Evolutionary conservation across 1,140 invertebrate species (phyloP).

Genomic region (Heterodera carotae): DNA sequence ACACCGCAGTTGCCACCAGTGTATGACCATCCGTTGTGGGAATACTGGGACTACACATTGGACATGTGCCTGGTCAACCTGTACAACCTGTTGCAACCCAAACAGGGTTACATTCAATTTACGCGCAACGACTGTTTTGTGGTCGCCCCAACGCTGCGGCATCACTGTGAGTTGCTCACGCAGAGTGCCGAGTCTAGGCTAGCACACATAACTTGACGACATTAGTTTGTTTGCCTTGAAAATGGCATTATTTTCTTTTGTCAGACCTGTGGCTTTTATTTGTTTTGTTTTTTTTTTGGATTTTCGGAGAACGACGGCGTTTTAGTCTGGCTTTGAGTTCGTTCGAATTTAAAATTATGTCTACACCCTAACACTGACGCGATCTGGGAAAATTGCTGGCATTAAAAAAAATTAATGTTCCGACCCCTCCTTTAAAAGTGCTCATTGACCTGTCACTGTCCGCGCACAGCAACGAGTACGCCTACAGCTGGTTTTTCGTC

Average conservation of each 20-base stretch:
- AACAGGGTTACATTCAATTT: constrained; percentile 29
- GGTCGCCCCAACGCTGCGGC: constrained; percentile 21
- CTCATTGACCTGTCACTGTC: constrained; percentile 47
- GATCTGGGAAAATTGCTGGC: too few relatives aligned
- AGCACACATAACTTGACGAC: too few relatives aligned
- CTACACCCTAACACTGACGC: too few relatives aligned
- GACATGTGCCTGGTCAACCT: constrained; percentile 89
- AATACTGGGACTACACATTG: constrained; percentile 89
- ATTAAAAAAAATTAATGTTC: too few relatives aligned
- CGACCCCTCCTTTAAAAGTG: constrained; percentile 37
- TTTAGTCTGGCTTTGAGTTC: too few relatives aligned
- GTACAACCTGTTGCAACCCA: constrained; percentile 45
- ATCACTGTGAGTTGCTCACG: constrained; percentile 48
- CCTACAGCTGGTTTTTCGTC: constrained; percentile 89
- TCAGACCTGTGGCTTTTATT: too few relatives aligned
- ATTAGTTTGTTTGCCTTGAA: too few relatives aligned
- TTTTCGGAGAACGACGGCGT: too few relatives aligned
- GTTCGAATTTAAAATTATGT: too few relatives aligned
- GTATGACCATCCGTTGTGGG: constrained; percentile 76
- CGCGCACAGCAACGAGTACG: constrained; percentile 51
- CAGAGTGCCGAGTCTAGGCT: too few relatives aligned
- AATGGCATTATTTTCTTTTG: too few relatives aligned
- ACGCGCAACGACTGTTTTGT: constrained; percentile 45
- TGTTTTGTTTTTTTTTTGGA: too few relatives aligned
- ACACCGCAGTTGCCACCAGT: constrained; percentile 85